These are phyloP conservation scores for Strigamia crassipes DNA, from an alignment of 2,888 invertebrate genomes.

Conservation along the genomic window DNA sequence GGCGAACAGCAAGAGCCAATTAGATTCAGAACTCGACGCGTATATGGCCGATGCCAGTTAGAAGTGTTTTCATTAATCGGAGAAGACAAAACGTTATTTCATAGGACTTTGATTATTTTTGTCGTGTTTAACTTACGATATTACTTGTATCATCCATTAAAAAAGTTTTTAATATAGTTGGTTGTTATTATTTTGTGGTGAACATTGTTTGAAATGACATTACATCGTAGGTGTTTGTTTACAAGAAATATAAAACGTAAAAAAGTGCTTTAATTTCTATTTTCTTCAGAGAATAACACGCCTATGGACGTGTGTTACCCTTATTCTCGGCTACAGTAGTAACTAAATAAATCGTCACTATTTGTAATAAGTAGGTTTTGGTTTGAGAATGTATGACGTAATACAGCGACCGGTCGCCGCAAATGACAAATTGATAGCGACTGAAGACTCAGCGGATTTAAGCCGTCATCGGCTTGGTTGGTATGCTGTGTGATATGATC, in stretches of 20 bases:
- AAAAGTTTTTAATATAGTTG: background rate
- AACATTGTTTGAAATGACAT: too few relatives aligned
- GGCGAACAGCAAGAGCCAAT: conserved; percentile 67
- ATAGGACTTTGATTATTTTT: background rate
- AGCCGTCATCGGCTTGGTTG: background rate
- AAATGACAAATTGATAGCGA: background rate
- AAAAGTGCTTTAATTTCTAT: too few relatives aligned
- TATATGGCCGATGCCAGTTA: conserved; percentile 63
- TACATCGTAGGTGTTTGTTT: too few relatives aligned
- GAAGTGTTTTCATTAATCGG: background rate
- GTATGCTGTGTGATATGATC: background rate
- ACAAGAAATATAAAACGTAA: too few relatives aligned
- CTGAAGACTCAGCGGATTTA: background rate
- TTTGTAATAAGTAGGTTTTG: background rate
- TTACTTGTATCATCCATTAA: background rate
- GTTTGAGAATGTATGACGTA: background rate
- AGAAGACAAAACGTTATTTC: background rate
- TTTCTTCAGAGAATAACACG: too few relatives aligned
- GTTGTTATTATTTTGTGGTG: background rate
- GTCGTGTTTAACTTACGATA: background rate
- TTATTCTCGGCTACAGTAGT: too few relatives aligned
- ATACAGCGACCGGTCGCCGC: background rate
- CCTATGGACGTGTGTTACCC: too few relatives aligned
- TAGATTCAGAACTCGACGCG: conserved; percentile 66
- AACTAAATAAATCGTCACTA: too few relatives aligned